A percentile compares a stretch with the other conserved stretches of the same genome.
phyloP scores from a whole-genome alignment of 53 echinoderm and acorn worm genomes.

The Zoroaster sp. region DNA sequence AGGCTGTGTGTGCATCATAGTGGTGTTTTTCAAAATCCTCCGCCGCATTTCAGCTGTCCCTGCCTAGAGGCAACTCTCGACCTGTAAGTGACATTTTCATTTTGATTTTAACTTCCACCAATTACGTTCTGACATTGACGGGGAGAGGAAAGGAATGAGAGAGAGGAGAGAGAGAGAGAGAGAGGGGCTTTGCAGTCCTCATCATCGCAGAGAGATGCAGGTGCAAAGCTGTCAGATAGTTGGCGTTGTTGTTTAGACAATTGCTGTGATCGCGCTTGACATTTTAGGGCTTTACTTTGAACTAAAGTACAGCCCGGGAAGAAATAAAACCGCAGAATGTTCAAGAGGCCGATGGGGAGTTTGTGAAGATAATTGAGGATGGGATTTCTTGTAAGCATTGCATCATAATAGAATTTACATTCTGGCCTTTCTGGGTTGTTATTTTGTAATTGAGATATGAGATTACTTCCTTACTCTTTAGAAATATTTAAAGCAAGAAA shows the following conservation, averaged over 20 bases:
- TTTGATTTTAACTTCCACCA: slow-evolving; percentile 53
- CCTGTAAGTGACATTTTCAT: slow-evolving; percentile 41
- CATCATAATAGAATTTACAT: too few relatives aligned
- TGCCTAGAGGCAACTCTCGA: slow-evolving; percentile 19
- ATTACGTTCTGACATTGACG: slow-evolving; percentile 30
- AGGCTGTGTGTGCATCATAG: neutral
- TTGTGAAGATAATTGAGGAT: neutral
- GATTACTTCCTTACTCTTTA: too few relatives aligned
- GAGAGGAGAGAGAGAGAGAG: neutral
- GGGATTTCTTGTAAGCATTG: neutral
- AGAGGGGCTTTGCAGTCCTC: neutral
- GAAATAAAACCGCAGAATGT: neutral
- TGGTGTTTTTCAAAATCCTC: neutral
- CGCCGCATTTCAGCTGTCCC: slow-evolving; percentile 39
- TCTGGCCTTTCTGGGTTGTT: too few relatives aligned
- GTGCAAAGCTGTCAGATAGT: neutral
- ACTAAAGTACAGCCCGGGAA: neutral
- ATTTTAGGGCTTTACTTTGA: neutral
- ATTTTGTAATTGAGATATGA: too few relatives aligned
- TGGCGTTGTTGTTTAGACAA: slow-evolving; percentile 32
- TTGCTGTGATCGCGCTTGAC: slow-evolving; percentile 32
- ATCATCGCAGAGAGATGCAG: neutral
- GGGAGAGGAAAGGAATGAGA: slow-evolving; percentile 5
- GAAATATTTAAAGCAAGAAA: too few relatives aligned
- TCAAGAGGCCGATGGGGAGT: neutral